These are phyloP conservation scores for Hesperia comma DNA, from an alignment of 2,888 invertebrate genomes.

Conservation along the genomic window DNA sequence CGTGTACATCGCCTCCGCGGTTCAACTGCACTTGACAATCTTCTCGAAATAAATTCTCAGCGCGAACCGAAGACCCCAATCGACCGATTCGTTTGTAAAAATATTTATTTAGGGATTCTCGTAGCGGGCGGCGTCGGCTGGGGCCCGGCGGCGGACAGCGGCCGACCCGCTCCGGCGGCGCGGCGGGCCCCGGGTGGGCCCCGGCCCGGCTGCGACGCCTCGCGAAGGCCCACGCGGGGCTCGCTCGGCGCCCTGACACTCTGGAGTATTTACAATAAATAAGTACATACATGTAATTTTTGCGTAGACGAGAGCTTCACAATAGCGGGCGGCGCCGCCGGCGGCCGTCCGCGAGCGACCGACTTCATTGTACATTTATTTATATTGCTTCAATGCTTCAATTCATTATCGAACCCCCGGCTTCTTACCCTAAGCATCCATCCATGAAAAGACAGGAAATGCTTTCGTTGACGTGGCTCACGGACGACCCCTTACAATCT, in stretches of 20 bases:
- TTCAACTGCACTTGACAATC: slow-evolving; percentile 22
- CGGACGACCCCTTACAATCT: slow-evolving; percentile 33
- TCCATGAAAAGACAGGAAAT: no score
- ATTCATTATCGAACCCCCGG: no score
- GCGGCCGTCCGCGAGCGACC: neutral
- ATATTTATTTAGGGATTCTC: neutral
- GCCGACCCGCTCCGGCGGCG: no score
- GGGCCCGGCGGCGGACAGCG: neutral
- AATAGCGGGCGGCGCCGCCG: neutral
- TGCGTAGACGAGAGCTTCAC: slow-evolving; percentile 40
- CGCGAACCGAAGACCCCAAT: slow-evolving; percentile 53
- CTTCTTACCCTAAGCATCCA: no score
- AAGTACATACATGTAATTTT: slow-evolving; percentile 58
- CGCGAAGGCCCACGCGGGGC: neutral
- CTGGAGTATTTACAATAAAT: slow-evolving; percentile 63
- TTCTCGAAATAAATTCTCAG: slow-evolving; percentile 40
- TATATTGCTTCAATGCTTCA: no score
- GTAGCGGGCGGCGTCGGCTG: neutral
- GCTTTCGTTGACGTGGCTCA: neutral
- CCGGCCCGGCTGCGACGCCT: no score
- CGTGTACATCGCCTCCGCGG: slow-evolving; percentile 21
- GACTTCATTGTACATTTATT: no score
- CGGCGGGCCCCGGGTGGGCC: no score
- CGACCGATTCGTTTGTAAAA: slow-evolving; percentile 25
- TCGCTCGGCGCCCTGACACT: neutral